These are phyloP conservation scores for Orientallactaga bullata DNA, from an alignment of 2,113 vertebrate genomes.

Conservation along the genomic window DNA sequence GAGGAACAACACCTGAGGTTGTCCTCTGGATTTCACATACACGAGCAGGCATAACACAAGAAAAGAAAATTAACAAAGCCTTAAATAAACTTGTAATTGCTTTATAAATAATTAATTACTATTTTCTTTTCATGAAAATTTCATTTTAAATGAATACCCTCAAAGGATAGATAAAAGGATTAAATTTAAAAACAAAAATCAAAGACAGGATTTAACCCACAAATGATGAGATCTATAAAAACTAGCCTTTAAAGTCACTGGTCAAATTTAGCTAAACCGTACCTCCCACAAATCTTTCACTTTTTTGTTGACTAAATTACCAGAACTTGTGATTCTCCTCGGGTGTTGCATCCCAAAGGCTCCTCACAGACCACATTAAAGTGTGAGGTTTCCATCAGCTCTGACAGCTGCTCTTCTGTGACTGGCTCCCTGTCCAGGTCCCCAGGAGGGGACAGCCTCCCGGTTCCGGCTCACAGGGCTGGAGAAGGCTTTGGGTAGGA, in stretches of 20 bases:
- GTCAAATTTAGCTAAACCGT: not conserved
- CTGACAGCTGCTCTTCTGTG: not conserved
- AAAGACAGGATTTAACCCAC: not conserved
- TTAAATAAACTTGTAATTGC: conserved; percentile 54
- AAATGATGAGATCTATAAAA: conserved; percentile 12
- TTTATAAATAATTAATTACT: conserved; percentile 68
- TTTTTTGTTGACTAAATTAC: conserved; percentile 19
- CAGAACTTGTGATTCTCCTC: not conserved
- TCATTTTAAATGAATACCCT: conserved; percentile 61
- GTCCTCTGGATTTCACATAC: no score
- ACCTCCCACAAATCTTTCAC: not conserved
- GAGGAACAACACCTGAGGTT: no score
- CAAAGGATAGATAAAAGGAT: conserved; percentile 43
- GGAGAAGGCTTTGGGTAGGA: not conserved
- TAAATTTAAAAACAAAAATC: conserved; percentile 59
- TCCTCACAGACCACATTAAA: not conserved
- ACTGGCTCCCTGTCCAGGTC: not conserved
- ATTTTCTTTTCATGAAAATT: conserved; percentile 59
- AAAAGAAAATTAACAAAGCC: not conserved
- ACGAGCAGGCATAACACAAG: no score
- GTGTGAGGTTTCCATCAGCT: not conserved
- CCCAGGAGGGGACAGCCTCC: no score
- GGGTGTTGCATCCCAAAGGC: not conserved
- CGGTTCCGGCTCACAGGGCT: not conserved
- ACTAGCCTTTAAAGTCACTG: conserved; percentile 25